A percentile compares a stretch with the other conserved stretches of the same genome.
Conservation (phyloP, 2,888 invertebrate genomes). For the Salpingus planirostris region DNA sequence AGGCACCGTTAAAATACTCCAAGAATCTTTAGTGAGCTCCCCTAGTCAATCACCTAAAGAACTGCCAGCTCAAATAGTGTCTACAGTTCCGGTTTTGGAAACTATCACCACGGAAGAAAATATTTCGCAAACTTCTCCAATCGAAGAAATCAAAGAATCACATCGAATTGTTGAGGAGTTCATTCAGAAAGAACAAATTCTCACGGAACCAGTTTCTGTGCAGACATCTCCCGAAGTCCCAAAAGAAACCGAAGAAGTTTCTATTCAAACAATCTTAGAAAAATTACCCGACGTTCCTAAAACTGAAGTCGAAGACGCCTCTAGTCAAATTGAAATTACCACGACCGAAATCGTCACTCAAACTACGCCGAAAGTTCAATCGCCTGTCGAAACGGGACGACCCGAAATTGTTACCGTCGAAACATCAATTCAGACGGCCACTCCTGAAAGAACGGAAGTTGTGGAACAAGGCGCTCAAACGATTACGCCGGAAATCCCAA, state of each 20-base stretch:
- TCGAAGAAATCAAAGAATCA: constrained; percentile 30
- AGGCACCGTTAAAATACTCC: constrained; percentile 55
- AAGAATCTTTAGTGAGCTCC: constrained; percentile 53
- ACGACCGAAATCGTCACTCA: constrained; percentile 40
- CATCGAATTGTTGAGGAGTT: too few species aligned
- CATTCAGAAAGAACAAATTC: constrained; percentile 34
- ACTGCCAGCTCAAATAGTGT: constrained; percentile 39
- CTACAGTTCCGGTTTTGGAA: constrained; percentile 52
- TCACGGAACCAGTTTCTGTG: constrained; percentile 37
- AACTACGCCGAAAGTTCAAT: constrained; percentile 33
- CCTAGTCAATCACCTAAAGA: constrained; percentile 49
- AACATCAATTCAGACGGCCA: constrained; percentile 40
- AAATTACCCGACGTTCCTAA: constrained; percentile 30
- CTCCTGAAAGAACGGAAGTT: constrained; percentile 31
- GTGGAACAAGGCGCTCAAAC: constrained; percentile 35
- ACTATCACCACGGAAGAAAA: constrained; percentile 49
- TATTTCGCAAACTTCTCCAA: constrained; percentile 53
- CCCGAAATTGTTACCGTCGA: constrained; percentile 33
- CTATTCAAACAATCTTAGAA: constrained; percentile 49
- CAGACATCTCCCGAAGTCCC: constrained; percentile 46
- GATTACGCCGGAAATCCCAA: constrained; percentile 26
- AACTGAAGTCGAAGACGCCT: constrained; percentile 39
- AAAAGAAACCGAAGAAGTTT: constrained; percentile 40
- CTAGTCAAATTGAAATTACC: constrained; percentile 42
- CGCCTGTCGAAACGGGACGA: constrained; percentile 24